A percentile compares a stretch with the other conserved stretches of the same genome.
Conservation (phyloP, 2,113 vertebrate species). For the Hyla sarda region DNA sequence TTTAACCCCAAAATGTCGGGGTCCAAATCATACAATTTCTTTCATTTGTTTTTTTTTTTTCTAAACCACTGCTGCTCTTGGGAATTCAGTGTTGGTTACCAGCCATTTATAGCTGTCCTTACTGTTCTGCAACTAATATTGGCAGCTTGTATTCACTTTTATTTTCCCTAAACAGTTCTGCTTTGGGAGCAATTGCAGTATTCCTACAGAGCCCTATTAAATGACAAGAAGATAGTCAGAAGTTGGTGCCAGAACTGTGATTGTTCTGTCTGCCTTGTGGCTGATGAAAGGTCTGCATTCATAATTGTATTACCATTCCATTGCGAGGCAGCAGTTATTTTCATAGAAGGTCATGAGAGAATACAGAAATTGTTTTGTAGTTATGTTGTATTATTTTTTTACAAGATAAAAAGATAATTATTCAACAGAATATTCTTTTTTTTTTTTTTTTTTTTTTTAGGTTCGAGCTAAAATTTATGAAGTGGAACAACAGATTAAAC, state of each 20-base stretch:
- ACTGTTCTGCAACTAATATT: not conserved
- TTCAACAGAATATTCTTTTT: not conserved
- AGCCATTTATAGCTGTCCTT: not conserved
- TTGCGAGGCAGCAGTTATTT: not conserved
- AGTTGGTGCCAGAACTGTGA: not conserved
- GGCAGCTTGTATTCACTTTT: not conserved
- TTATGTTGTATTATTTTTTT: not conserved
- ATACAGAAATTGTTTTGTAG: not conserved
- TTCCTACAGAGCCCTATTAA: not conserved
- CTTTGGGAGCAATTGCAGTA: not conserved
- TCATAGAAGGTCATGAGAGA: not conserved
- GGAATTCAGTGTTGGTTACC: not conserved
- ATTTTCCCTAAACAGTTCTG: not conserved
- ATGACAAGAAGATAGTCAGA: not conserved
- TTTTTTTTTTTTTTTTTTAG: conserved; percentile 63
- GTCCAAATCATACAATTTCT: not conserved
- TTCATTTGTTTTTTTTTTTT: not conserved
- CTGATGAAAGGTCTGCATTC: not conserved
- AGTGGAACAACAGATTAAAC: conserved; percentile 79
- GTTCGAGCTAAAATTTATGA: conserved; percentile 77
- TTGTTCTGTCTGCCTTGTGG: not conserved
- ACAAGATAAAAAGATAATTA: not conserved
- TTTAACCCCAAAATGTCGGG: too few relatives aligned
- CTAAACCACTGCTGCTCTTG: not conserved
- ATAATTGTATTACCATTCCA: not conserved